Base-by-base conservation (phyloP, 2,113 vertebrate species). In the Nothocercus nigrocapillus region DNA sequence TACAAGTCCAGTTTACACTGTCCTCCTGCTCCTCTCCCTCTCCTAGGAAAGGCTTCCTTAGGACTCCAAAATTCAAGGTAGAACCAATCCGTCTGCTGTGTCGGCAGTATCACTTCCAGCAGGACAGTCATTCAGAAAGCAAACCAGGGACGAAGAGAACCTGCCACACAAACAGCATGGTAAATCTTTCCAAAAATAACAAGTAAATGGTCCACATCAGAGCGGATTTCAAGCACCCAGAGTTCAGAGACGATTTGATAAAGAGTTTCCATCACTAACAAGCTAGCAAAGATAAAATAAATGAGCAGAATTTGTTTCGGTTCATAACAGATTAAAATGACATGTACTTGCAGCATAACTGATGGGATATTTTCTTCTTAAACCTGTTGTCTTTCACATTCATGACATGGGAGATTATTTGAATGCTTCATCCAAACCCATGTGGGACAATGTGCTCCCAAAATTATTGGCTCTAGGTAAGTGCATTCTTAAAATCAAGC, bases 381-480 rank as follows among this genome's bases (percentile, higher is more conserved):
- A 95, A 82, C 40, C 90, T 3, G 74, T 90, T 70, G 95, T 92
- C 95, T 93, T 86, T 85, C 90, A 93, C 85, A 90, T 76, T 90
- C 94, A 70, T 22, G 85, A 82, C 40, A 61, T 2, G 8, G 70
- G 81, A 66, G 88, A 63, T 59, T 69, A 34, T 73, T 90, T 86
- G 93, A 93, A 72, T 68, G 90, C 90, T 95, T 70, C 81, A 44
- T 63, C 95, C 94, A 85, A 89, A 92, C 90, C 62, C 93, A 68
- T 82, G 91, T 74, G 86, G 95, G 94, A 97, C 95, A 97, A 98
- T 97, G 97, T 96, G 94, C 96, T 96, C 96, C 88, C 97, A 98
- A 97, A 97, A 97, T 98, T 95, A 97, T 95, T 92, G 89, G 97
- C 98, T 98, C 98, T 98, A 99, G 98, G 98, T 98, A 98, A 98